Evolutionary conservation across 2,113 vertebrate genomes (phyloP), one percentile per base, ranked within the genome.

Genomic region (Columba janthina): DNA sequence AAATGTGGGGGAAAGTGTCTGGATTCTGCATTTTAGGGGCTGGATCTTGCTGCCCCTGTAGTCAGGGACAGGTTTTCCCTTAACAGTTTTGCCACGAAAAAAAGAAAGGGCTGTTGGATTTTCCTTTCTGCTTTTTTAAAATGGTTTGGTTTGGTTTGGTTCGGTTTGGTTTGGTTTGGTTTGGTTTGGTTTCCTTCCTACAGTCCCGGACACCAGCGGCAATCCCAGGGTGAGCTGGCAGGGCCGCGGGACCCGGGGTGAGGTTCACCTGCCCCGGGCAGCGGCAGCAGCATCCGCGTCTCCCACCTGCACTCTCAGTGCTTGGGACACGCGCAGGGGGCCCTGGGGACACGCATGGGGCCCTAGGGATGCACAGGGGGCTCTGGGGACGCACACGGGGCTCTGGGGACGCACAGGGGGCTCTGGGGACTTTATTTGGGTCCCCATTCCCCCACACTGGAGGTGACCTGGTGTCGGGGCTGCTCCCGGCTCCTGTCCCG

Each of bases 391-490:
- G 7, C 7, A 6, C 42, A 17, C 8, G 16, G 42, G 42, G 42
- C 44, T 9, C 44, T 44, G 44, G 16, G 42, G 16, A 18, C 4
- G 8, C 42, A 44, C 42, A 44, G 16, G 42, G 42, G 42, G 42
- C 42, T 18, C 42, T 17, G 42, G 16, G 42, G 16, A 38, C 38
- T 56, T 26, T 54, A 9, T 57, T 62, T 26, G 1, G 7, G 36
- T 38, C 6, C 20, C 50, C 13, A 6, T 16, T 46, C 20, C 70
- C 61, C 32, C 1, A 3, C 3, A 31, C 22, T 15, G 56, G 40
- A 31, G 38, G 29, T 21, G 7, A 9, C 6, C 15, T 1, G 2
- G 6, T 0, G 2, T 5, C 3, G 44, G 44, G 44, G 42, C 26
- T 2, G 8, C 40, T 67, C 40, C 48, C 48, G 22, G 44, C 44